Evolutionary conservation across 2,797 vertebrate genomes (phyloP).

Genomic region (Melanotaenia nigrans): DNA sequence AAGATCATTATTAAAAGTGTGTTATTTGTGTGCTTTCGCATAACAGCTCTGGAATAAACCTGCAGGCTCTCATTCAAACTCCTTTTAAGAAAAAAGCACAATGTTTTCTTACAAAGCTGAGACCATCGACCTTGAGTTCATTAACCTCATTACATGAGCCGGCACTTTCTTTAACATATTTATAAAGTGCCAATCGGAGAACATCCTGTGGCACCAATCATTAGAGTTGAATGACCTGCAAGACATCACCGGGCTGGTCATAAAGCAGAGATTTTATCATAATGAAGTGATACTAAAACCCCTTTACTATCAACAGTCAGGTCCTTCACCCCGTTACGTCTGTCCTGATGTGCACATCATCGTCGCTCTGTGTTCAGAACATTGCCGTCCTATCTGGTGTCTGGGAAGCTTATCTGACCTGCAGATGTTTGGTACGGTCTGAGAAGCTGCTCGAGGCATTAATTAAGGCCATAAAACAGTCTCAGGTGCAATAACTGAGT

Average conservation of each 20-base stretch:
- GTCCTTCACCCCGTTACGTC: slow-evolving; percentile 21
- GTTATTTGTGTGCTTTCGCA: not conserved
- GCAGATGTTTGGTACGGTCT: not conserved
- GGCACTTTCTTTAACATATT: not conserved
- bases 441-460: not conserved
- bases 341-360: not conserved
- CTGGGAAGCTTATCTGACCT: slow-evolving; percentile 18
- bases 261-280: slow-evolving; percentile 13
- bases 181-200: not conserved
- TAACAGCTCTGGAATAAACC: not conserved
- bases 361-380: not conserved
- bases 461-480: not conserved
- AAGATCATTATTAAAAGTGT: not conserved
- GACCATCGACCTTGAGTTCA: slow-evolving; percentile 1
- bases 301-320: slow-evolving; percentile 1
- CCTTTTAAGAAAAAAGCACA: not conserved
- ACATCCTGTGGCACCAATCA: not conserved
- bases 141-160: not conserved
- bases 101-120: not conserved
- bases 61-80: not conserved
- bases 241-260: not conserved
- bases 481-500: not conserved
- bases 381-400: slow-evolving; percentile 30
- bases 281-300: not conserved
- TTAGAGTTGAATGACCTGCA: slow-evolving; percentile 36